These are phyloP conservation scores for Apocheima hispidaria DNA, from an alignment of 2,888 invertebrate species.

Conservation along the genomic window DNA sequence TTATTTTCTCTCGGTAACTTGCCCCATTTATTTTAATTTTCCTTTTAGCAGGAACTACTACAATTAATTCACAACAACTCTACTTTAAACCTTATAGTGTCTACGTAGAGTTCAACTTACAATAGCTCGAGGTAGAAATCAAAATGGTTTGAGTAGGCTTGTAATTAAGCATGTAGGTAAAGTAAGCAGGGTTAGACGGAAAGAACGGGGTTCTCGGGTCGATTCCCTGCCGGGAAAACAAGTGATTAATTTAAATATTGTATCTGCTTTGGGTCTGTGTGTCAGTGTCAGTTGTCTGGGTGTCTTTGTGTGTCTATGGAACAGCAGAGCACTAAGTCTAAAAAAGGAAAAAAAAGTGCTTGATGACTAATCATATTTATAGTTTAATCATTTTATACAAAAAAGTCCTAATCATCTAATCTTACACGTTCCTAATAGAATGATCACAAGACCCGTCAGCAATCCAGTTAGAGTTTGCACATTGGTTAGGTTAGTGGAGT, in stretches of 20 bases:
- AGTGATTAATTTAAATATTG: no score
- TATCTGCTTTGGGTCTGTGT: no score
- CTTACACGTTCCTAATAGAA: neutral
- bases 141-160: constrained; percentile 30
- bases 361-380: no score
- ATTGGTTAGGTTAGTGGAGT: constrained; percentile 19
- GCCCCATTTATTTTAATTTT: constrained; percentile 22
- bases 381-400: no score
- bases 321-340: no score
- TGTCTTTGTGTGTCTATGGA: no score
- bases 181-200: no score
- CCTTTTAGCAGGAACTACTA: constrained; percentile 11
- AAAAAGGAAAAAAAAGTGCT: no score
- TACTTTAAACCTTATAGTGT: neutral
- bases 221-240: no score
- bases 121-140: neutral
- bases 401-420: neutral
- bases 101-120: constrained; percentile 7
- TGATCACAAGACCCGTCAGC: neutral
- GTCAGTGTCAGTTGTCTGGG: no score
- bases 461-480: constrained; percentile 13
- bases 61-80: neutral
- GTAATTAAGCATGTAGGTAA: constrained; percentile 26
- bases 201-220: no score
- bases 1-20: constrained; percentile 5